A percentile compares a stretch with the other conserved stretches of the same genome.
Conservation (phyloP, 2,113 vertebrate genomes). For the Myodes glareolus region DNA sequence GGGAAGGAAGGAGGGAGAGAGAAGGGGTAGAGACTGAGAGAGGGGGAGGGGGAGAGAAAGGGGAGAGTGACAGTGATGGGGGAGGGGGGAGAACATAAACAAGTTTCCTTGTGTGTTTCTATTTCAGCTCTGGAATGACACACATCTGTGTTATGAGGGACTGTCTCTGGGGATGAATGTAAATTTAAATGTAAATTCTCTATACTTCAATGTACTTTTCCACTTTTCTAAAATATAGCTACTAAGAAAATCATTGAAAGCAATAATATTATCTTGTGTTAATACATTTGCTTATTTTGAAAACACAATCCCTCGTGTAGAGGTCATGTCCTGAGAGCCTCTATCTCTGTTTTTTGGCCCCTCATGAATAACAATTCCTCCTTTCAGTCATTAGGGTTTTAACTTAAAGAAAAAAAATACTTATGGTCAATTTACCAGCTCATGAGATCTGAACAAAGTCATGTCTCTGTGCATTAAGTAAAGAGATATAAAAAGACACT, state of each 20-base stretch:
- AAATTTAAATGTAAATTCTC: not conserved
- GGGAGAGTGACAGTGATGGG: not conserved
- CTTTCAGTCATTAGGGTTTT: not conserved
- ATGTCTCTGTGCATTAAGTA: not conserved
- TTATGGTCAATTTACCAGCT: not conserved
- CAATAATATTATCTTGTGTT: not conserved
- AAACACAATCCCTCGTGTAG: not conserved
- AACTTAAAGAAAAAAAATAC: slow-evolving; percentile 5
- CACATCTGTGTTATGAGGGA: not conserved
- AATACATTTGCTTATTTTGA: slow-evolving; percentile 1
- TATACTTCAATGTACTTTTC: not conserved
- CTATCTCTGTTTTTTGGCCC: not conserved
- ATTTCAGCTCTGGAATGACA: slow-evolving; percentile 1
- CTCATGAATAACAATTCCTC: not conserved
- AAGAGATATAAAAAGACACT: slow-evolving; percentile 13
- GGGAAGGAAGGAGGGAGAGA: not conserved
- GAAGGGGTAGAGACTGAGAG: not conserved
- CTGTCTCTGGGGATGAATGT: not conserved
- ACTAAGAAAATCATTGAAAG: slow-evolving; percentile 32
- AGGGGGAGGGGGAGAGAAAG: not conserved
- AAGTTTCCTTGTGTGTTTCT: not conserved
- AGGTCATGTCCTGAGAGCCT: not conserved
- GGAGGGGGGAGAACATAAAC: not conserved
- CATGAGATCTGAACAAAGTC: not conserved
- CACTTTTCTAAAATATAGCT: slow-evolving; percentile 28